Conservation (phyloP, 2,888 invertebrate species). For the Zaprionus lineosus region DNA sequence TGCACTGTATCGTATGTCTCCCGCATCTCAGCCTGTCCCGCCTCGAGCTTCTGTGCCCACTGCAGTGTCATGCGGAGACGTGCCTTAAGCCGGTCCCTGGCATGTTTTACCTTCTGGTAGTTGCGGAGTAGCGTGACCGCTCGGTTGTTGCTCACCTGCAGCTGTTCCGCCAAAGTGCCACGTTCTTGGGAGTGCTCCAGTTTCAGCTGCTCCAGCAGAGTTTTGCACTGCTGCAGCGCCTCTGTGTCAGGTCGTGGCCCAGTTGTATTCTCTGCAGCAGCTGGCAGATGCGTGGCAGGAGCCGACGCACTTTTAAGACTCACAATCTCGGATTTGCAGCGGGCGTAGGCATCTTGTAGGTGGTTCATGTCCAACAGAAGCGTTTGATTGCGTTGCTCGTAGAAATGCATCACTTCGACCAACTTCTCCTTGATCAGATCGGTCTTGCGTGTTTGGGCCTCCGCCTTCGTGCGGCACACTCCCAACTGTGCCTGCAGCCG, state of each 20-base stretch:
- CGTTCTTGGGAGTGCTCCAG: slow-evolving; percentile 87
- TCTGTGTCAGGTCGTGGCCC: slow-evolving; percentile 77
- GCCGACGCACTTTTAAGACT: slow-evolving; percentile 64
- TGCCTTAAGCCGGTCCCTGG: slow-evolving; percentile 80
- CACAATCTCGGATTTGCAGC: slow-evolving; percentile 80
- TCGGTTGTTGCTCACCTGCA: slow-evolving; percentile 49
- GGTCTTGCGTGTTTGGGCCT: slow-evolving; percentile 85
- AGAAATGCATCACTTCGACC: slow-evolving; percentile 88
- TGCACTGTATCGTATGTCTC: slow-evolving; percentile 81
- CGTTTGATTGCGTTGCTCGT: slow-evolving; percentile 88
- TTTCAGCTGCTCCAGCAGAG: slow-evolving; percentile 89
- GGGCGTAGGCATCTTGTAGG: slow-evolving; percentile 80
- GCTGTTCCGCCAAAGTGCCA: slow-evolving; percentile 54
- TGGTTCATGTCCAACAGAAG: slow-evolving; percentile 81
- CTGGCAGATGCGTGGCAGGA: not conserved
- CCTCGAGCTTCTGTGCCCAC: slow-evolving; percentile 81
- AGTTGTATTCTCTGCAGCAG: slow-evolving; percentile 2
- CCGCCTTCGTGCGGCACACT: slow-evolving; percentile 81
- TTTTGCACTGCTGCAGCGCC: slow-evolving; percentile 89
- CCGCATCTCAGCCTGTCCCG: slow-evolving; percentile 77
- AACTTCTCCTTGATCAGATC: slow-evolving; percentile 88
- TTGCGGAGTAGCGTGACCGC: slow-evolving; percentile 65
- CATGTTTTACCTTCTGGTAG: slow-evolving; percentile 77
- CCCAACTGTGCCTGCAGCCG: slow-evolving; percentile 81
- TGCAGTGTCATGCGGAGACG: slow-evolving; percentile 80